A percentile compares a stretch with the other conserved stretches of the same genome.
These are phyloP conservation scores for Aldrovandia affinis DNA, from an alignment of 2,797 vertebrate genomes.

Conservation along the genomic window DNA sequence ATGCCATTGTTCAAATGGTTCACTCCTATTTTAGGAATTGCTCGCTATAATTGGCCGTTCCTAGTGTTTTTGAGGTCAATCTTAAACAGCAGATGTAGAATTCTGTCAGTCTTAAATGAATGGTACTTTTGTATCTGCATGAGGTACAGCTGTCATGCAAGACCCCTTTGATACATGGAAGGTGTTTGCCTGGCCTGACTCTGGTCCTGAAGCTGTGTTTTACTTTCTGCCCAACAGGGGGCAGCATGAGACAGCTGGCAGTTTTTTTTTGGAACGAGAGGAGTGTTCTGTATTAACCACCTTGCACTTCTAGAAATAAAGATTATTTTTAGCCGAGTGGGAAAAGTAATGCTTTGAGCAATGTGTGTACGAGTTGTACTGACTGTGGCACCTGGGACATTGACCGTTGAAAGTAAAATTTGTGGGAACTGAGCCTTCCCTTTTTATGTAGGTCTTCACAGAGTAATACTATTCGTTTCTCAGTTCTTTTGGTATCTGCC, in stretches of 20 bases:
- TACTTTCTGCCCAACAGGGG: slow-evolving; percentile 66
- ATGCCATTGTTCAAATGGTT: not conserved
- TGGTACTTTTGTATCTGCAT: not conserved
- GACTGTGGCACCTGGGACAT: not conserved
- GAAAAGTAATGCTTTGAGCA: not conserved
- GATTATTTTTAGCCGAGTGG: not conserved
- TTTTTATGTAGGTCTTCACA: not conserved
- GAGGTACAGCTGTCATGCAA: not conserved
- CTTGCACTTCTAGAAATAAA: not conserved
- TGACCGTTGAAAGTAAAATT: not conserved
- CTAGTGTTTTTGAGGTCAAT: not conserved
- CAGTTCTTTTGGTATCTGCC: not conserved
- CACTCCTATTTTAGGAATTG: not conserved
- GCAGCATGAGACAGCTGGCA: slow-evolving; percentile 71
- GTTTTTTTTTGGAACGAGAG: not conserved
- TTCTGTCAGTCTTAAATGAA: too few species aligned
- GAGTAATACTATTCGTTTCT: not conserved
- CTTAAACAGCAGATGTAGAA: too few species aligned
- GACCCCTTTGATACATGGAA: not conserved
- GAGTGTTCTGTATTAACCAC: not conserved
- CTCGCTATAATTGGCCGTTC: not conserved
- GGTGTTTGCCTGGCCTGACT: not conserved
- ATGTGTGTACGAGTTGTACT: not conserved
- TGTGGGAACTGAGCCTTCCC: not conserved
- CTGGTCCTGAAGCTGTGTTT: slow-evolving; percentile 32